Percentiles rank a stretch among this genome's conserved stretches.
Conservation (phyloP, 2,797 vertebrate species). For the Picus viridis region DNA sequence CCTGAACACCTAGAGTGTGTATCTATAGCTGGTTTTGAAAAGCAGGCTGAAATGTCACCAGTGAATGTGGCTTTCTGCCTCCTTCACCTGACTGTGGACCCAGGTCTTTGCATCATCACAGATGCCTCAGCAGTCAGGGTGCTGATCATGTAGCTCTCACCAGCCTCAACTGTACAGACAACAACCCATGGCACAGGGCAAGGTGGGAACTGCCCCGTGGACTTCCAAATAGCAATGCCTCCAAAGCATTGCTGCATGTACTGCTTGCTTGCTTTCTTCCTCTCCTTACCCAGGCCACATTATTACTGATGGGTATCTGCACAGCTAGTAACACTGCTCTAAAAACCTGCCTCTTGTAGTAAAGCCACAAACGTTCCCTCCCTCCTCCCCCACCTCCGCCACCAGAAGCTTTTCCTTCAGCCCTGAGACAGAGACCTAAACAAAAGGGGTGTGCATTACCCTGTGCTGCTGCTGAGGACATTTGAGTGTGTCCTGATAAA, state of each 20-base stretch:
- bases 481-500: not conserved
- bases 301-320: conserved; percentile 52
- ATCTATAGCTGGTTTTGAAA: conserved; percentile 12
- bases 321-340: not conserved
- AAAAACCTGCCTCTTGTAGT: conserved; percentile 33
- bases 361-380: conserved; percentile 51
- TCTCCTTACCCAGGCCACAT: conserved; percentile 10
- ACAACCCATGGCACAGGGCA: not conserved
- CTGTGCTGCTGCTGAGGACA: not conserved
- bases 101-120: not conserved
- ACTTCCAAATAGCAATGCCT: not conserved
- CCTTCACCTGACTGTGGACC: not conserved
- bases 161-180: not conserved
- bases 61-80: not conserved
- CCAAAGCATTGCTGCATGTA: not conserved
- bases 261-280: conserved; percentile 29
- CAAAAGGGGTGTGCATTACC: not conserved
- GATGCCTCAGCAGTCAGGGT: no score
- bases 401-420: not conserved
- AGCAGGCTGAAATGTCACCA: not conserved
- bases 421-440: not conserved
- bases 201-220: not conserved
- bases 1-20: not conserved
- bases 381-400: conserved; percentile 17
- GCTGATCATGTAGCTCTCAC: rapidly evolving